These are phyloP conservation scores for Hydrochoerus hydrochaeris DNA, from an alignment of 2,113 vertebrate species.

Conservation along the genomic window DNA sequence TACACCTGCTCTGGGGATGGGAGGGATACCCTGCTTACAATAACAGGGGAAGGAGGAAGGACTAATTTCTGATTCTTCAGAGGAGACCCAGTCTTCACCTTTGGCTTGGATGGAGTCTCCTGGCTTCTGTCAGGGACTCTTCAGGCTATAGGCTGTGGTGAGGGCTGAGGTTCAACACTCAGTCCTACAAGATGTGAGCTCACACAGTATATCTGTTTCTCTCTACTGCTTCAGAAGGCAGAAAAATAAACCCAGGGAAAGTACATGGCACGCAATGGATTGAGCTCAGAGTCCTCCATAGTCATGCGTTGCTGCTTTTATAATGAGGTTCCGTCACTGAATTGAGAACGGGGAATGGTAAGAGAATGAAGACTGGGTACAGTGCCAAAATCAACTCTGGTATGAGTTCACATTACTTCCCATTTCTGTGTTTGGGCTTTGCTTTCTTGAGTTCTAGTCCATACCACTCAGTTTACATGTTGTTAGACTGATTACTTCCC, in stretches of 20 bases:
- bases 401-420: not conserved
- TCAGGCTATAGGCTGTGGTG: not conserved
- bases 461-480: not conserved
- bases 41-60: too few species aligned
- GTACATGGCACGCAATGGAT: fast-evolving
- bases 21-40: too few species aligned
- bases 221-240: not conserved
- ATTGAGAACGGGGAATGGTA: not conserved
- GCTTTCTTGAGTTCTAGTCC: not conserved
- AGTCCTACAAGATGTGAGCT: not conserved
- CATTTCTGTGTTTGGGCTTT: not conserved
- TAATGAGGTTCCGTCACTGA: not conserved
- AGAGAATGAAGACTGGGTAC: not conserved
- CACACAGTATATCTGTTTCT: not conserved
- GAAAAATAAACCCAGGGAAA: not conserved
- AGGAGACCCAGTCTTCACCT: too few species aligned
- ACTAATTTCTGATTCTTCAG: too few species aligned
- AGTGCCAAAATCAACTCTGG: not conserved
- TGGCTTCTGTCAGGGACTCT: too few species aligned
- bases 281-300: not conserved
- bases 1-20: too few species aligned
- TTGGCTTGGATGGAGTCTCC: too few species aligned
- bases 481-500: not conserved
- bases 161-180: not conserved
- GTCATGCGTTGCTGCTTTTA: not conserved